Base-by-base conservation (phyloP, 2,797 vertebrate species). In the Pseudochaenichthys georgianus region DNA sequence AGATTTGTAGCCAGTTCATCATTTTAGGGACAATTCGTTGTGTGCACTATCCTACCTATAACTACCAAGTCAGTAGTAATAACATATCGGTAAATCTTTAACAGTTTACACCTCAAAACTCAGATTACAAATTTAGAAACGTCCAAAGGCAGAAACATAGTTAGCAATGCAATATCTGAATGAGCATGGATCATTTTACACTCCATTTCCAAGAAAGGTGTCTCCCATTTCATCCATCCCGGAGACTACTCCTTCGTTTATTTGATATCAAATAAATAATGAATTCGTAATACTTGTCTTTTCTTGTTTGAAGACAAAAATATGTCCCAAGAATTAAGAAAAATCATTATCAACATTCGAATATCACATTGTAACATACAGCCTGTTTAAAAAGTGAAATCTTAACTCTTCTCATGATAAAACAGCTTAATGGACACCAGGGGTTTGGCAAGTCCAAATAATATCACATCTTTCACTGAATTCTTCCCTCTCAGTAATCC, bases 401-500 rank as follows among this genome's bases (percentile, higher is more conserved):
- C 23, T 28, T 41, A 23, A 28, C 42, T 57, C 52, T 52, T 61
- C 41, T 41, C 17, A 34, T 77, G 64, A 79, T 72, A 69, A 76
- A 83, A 80, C 51, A 81, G 72, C 64, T 80, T 83, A 84, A 48
- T 75, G 67, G 67, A 67, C 89, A 66, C 52, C 72, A 55, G 82
- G 75, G 78, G 89, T 86, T 74, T 67, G 64, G 21, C 43, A 58
- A 74, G 77, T 83, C 81, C 77, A 64, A 74, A 82, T 90, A 75
- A 79, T 88, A 85, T 90, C 75, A 87, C 41, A 38, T 93, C 87
- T 92, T 92, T 92, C 85, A 86, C 90, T 93, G 83, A 86, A 89
- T 81, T 91, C 88, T 80, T 83, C 53, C 83, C 66, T 74, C 80
- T 48, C 54, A 51, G 54, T 95, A 95, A 94, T 94, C 93, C 91